These are phyloP conservation scores for Acridotheres tristis DNA, from an alignment of 2,797 vertebrate species.

Conservation along the genomic window DNA sequence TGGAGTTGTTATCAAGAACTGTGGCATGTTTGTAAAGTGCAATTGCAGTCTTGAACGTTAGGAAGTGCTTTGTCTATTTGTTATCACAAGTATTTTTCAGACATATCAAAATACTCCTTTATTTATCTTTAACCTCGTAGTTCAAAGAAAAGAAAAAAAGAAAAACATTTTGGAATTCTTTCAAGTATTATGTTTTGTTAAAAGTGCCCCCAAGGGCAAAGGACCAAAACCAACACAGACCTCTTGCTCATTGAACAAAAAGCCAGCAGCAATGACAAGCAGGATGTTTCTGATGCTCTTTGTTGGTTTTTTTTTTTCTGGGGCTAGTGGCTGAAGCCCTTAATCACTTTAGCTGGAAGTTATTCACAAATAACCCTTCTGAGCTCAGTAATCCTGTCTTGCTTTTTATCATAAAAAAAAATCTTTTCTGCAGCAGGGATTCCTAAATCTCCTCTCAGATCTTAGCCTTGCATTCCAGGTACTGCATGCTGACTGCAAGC, in stretches of 20 bases:
- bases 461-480: background rate
- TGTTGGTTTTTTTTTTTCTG: background rate
- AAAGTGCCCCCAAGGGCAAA: background rate
- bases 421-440: background rate
- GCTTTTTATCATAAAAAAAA: background rate
- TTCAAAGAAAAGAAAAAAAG: background rate
- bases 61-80: background rate
- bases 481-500: background rate
- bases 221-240: background rate
- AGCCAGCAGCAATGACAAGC: background rate
- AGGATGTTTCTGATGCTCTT: background rate
- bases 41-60: background rate
- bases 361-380: background rate
- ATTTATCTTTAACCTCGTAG: background rate
- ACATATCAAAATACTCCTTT: slow-evolving; percentile 10
- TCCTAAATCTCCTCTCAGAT: background rate
- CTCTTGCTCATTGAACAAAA: slow-evolving; percentile 2
- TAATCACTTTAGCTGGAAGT: slow-evolving; percentile 12
- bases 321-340: background rate
- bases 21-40: background rate
- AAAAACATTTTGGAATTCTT: background rate
- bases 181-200: slow-evolving; percentile 8
- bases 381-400: background rate
- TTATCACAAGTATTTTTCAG: slow-evolving; percentile 1
- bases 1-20: background rate